phyloP scores from a whole-genome alignment of 2,113 vertebrate species.

The Saccopteryx bilineata region DNA sequence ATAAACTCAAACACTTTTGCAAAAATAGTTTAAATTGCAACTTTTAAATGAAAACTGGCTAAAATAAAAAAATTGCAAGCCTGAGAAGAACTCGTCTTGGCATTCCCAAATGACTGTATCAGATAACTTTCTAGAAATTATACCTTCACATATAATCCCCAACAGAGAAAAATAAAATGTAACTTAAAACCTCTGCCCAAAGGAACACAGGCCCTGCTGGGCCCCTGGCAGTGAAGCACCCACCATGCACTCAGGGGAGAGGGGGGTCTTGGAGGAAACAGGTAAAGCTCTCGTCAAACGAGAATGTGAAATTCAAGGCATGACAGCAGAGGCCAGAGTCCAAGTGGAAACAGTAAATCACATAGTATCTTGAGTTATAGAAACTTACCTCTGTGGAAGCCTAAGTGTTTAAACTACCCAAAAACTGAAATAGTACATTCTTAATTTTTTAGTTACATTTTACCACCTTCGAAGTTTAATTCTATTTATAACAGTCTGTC shows the following conservation, averaged over 20 bases:
- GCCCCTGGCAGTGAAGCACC: rapidly evolving
- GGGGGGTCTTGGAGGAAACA: rapidly evolving
- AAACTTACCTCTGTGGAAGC: background rate
- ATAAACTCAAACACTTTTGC: background rate
- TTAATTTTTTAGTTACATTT: background rate
- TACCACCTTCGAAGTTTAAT: background rate
- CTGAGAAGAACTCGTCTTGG: background rate
- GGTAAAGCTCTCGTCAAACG: background rate
- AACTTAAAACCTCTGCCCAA: background rate
- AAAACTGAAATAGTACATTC: background rate
- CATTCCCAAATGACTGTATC: background rate
- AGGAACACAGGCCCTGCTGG: no score
- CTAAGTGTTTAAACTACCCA: background rate
- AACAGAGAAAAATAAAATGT: background rate
- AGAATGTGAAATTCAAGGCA: background rate
- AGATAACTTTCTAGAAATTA: background rate
- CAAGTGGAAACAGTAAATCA: background rate
- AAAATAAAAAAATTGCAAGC: background rate
- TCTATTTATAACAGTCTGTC: background rate
- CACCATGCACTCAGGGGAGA: rapidly evolving
- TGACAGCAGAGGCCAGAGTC: background rate
- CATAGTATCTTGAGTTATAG: background rate
- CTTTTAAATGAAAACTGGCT: background rate
- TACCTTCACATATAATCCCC: background rate
- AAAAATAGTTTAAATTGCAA: background rate